Evolutionary conservation across 2,113 vertebrate species (phyloP).

Genomic region (Agapornis roseicollis): DNA sequence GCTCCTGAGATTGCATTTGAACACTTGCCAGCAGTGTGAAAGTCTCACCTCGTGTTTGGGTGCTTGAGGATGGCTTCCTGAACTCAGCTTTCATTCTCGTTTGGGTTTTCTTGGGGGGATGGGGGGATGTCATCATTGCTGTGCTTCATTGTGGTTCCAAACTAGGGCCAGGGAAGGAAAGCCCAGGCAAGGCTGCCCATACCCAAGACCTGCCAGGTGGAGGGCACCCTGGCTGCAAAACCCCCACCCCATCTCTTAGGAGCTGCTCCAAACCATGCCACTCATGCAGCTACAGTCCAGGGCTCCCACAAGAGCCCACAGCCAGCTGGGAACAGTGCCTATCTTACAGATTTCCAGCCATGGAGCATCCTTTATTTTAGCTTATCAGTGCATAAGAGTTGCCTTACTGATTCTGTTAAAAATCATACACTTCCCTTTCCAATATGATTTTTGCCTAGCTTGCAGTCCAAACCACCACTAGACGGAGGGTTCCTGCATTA

Average conservation of each 20-base stretch:
- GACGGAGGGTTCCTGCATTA: background rate
- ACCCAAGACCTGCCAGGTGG: background rate
- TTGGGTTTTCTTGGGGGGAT: too few species aligned
- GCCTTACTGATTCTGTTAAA: background rate
- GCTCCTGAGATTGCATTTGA: background rate
- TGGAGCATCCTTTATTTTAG: background rate
- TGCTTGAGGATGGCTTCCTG: background rate
- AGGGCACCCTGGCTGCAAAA: background rate
- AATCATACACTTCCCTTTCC: background rate
- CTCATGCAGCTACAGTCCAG: background rate
- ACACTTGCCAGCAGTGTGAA: background rate
- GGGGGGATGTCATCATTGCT: background rate
- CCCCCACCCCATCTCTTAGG: background rate
- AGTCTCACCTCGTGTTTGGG: background rate
- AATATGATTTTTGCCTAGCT: background rate
- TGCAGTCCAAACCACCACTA: background rate
- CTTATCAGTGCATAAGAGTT: background rate
- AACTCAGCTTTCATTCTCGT: background rate
- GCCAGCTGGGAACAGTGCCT: background rate
- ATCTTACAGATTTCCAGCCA: background rate
- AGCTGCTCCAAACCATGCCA: background rate
- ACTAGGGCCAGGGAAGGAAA: background rate
- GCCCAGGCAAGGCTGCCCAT: background rate
- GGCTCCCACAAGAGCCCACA: background rate
- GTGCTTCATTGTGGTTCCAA: background rate